Evolutionary conservation across 1,140 invertebrate species (phyloP), one percentile per base, ranked within the genome.

Genomic region (Arctopsyche grandis): DNA sequence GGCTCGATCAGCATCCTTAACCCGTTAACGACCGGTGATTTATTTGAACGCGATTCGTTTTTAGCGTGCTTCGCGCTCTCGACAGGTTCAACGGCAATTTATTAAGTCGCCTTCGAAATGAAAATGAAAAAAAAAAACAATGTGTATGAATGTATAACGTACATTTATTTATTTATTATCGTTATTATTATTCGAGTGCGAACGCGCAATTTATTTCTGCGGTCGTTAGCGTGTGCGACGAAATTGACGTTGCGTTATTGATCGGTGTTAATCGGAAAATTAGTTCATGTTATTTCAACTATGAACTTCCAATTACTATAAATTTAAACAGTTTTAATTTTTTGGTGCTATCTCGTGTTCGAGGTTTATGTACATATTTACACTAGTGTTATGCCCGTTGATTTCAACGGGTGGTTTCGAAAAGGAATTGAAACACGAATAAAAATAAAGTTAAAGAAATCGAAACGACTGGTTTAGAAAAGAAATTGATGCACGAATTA

Each of bases 1-100:
- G 38, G 21, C 19, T 56, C 19, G 14, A 56, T 21, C 12, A 26
- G 19, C 60, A 26, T 26, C 60, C 19, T 66, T 26, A 66, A 66
- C 60, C 60, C 19, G 60, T 66, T 66, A 66, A 66, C 24, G 60
- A 66, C 60, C 48, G 60, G 60, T 66, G 19, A 66, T 66, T 66
- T 66, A 22, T 66, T 66, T 22, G 60, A 16, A 22, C 16, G 48
- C 48, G 48, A 16, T 52, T 52, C 48, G 48, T 52, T 52, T 16
- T 52, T 1, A 38, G 48, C 10, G 16, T 14, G 48, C 48, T 46
- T 46, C 44, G 12, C 5, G 44, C 48, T 52, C 48, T 52, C 48
- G 48, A 12, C 48, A 14, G 10, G 16, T 52, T 52, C 48, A 10
- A 3, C 16, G 16, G 10, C 48, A 16, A 52, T 52, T 52, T 52